These are phyloP conservation scores for Agonopterix heracliana DNA, from an alignment of 2,888 invertebrate species.

Conservation along the genomic window DNA sequence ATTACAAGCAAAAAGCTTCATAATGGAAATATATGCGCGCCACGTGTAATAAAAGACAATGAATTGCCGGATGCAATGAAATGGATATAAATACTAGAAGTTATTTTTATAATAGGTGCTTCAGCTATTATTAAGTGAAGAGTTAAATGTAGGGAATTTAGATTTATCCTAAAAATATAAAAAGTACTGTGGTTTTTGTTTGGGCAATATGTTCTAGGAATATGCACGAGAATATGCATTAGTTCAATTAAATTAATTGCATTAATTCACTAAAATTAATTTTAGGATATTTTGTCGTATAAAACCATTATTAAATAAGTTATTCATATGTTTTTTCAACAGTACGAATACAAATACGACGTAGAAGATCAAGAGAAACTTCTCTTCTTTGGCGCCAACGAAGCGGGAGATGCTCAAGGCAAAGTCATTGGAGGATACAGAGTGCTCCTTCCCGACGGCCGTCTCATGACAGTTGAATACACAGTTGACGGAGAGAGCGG, in stretches of 20 bases:
- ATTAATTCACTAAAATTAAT: no score
- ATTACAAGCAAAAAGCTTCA: conserved; percentile 4
- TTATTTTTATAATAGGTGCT: no score
- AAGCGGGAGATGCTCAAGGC: conserved; percentile 79
- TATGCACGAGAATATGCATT: no score
- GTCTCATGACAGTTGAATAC: conserved; percentile 84
- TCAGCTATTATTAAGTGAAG: no score
- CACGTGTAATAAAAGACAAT: conserved; percentile 8
- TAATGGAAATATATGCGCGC: conserved; percentile 8
- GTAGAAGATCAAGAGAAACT: conserved; percentile 82
- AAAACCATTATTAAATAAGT: no score
- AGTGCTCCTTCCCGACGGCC: conserved; percentile 81
- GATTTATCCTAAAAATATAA: no score
- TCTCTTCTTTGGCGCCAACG: conserved; percentile 81
- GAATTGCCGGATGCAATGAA: conserved; percentile 7
- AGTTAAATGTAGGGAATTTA: no score
- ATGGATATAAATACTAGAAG: not conserved
- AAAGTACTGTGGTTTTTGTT: no score
- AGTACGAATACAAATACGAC: conserved; percentile 85
- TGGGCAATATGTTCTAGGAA: no score
- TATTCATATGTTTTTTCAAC: conserved; percentile 24
- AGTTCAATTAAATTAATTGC: no score
- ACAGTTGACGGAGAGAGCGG: conserved; percentile 83
- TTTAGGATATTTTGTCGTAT: no score
- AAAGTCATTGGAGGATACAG: conserved; percentile 80